Evolutionary conservation across 1,140 invertebrate genomes (phyloP).

Genomic region (Ceratina australensis): DNA sequence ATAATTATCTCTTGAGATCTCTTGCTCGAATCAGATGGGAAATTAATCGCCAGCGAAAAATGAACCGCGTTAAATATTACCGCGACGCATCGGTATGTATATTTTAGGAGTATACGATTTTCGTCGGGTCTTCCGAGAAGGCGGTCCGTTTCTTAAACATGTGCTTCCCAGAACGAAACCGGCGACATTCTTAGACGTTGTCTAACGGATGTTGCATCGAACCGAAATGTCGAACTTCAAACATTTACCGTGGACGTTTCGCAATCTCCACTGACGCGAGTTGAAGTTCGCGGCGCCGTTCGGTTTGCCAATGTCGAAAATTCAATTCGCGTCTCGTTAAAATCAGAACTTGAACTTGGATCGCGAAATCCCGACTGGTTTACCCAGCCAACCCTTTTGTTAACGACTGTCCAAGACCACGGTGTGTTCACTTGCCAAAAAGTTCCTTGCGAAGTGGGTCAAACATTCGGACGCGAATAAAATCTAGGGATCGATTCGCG

Average conservation of each 20-base stretch:
- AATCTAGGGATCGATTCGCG: constrained; percentile 12
- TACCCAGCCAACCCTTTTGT: neutral
- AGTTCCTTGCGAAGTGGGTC: neutral
- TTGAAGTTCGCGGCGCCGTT: neutral
- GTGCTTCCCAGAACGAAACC: constrained; percentile 35
- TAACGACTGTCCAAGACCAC: neutral
- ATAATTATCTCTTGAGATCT: neutral
- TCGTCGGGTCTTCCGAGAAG: neutral
- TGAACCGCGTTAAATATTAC: too few relatives aligned
- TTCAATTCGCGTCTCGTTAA: too few relatives aligned
- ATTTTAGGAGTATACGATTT: neutral
- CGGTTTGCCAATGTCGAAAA: too few relatives aligned
- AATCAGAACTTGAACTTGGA: too few relatives aligned
- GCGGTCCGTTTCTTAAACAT: constrained; percentile 15
- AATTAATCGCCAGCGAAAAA: too few relatives aligned
- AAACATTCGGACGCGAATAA: constrained; percentile 5
- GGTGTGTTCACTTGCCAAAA: constrained; percentile 2
- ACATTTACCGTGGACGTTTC: constrained; percentile 24
- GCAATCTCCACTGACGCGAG: neutral
- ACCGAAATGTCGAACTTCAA: constrained; percentile 30
- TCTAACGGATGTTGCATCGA: constrained; percentile 43
- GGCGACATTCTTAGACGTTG: constrained; percentile 4
- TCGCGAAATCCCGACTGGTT: too few relatives aligned
- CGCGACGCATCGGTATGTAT: too few relatives aligned
- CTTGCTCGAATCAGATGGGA: neutral